Evolutionary conservation across 2,888 invertebrate species (phyloP), one percentile per base, ranked within the genome.

Genomic region (Melinopterus prodromus): DNA sequence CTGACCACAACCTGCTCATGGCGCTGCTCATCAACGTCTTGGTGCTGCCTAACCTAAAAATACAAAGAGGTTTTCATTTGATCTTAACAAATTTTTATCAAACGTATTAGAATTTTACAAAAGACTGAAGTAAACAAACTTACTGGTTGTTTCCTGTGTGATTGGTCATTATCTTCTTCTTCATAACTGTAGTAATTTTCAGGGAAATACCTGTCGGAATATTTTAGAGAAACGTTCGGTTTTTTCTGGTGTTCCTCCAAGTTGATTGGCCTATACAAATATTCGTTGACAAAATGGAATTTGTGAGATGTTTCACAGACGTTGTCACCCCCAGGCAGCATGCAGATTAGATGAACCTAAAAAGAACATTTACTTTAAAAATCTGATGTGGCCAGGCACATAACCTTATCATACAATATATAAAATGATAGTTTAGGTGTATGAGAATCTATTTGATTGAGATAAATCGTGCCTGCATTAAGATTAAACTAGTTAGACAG

Each of bases 271-370:
- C 96, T 94, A 92, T 98, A 97, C 35, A 98, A 91, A 89, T 96
- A 97, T 83, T 97, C 97, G 89, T 98, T 98, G 84, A 98, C 97
- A 87, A 97, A 96, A 88, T 97, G 97, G 88, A 94, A 97, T 87
- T 96, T 95, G 6, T 96, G 94, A 0, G 97, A 97, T 88, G 95
- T 95, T 85, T 95, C 94, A 90, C 97, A 98, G 86, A 95, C 96
- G 89, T 95, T 97, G 86, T 97, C 97, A 80, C 94, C 94, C 36
- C 94, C 95, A 5, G 97, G 96, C 4, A 97, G 97, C 95, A 97
- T 97, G 90, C 97, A 98, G 88, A 97, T 97, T 82, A 98, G 90
- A 87, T 98, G 97, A 14, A 97, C 96, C 94, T 97, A 91, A 9
- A 53, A 53, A 6, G 12, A 53, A 53, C 1, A 53, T 53, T 53